These are phyloP conservation scores for Holacanthella duospinosa DNA, from an alignment of 2,888 invertebrate species.

Conservation along the genomic window DNA sequence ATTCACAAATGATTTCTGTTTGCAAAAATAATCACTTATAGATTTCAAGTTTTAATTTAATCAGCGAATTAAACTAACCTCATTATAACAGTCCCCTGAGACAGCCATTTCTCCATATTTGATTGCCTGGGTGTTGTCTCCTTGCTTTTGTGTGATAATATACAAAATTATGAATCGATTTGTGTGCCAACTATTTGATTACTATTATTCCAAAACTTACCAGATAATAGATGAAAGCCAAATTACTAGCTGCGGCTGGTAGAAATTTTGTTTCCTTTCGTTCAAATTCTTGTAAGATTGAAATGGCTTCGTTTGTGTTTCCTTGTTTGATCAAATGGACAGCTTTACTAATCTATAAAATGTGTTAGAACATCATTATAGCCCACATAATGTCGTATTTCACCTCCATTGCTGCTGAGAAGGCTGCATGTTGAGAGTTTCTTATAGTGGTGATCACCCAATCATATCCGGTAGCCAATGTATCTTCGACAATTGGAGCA, in stretches of 20 bases:
- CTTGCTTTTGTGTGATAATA: neutral
- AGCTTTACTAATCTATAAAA: neutral
- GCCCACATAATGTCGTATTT: neutral
- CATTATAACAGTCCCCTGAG: neutral
- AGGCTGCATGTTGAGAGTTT: neutral
- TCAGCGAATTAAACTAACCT: no score
- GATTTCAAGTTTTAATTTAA: neutral
- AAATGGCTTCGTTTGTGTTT: neutral
- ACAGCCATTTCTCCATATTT: slow-evolving; percentile 3
- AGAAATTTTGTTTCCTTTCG: neutral
- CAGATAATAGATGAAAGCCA: neutral
- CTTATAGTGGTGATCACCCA: neutral
- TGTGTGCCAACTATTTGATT: neutral
- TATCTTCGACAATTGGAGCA: neutral
- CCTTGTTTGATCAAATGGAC: neutral
- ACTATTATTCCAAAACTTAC: neutral
- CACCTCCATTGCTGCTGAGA: neutral
- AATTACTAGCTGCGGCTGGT: neutral
- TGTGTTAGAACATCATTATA: neutral
- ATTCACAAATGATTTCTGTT: neutral
- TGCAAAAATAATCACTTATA: neutral
- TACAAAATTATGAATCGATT: no score
- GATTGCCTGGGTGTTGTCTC: neutral
- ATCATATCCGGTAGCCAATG: neutral
- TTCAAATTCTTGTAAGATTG: neutral